Evolutionary conservation across 2,113 vertebrate species (phyloP).

Genomic region (Forbesichthys agassizii): DNA sequence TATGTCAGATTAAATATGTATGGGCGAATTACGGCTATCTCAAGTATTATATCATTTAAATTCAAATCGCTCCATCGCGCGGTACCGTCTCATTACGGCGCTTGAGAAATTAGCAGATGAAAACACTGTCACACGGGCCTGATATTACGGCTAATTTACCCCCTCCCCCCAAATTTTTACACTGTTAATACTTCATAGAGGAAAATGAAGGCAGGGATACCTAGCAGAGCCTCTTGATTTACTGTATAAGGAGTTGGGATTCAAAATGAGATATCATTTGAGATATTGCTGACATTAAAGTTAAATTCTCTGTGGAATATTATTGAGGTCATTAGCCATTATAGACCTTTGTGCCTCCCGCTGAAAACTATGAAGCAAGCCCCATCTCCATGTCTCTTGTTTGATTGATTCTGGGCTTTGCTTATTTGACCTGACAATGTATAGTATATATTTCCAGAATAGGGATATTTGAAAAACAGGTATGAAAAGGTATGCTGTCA

Average conservation of each 20-base stretch:
- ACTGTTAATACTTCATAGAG: slow-evolving; percentile 48
- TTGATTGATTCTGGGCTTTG: neutral
- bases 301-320: slow-evolving; percentile 14
- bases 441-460: too few relatives aligned
- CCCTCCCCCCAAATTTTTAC: slow-evolving; percentile 46
- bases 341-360: slow-evolving; percentile 32
- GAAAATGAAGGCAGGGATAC: slow-evolving; percentile 49
- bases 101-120: slow-evolving; percentile 76
- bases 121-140: slow-evolving; percentile 69
- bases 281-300: slow-evolving; percentile 49
- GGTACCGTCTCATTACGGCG: slow-evolving; percentile 72
- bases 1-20: slow-evolving; percentile 83
- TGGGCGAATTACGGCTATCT: slow-evolving; percentile 78
- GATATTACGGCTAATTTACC: slow-evolving; percentile 69
- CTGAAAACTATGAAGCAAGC: slow-evolving; percentile 27
- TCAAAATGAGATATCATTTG: slow-evolving; percentile 45
- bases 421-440: neutral
- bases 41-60: slow-evolving; percentile 81
- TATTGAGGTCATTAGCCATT: slow-evolving; percentile 15
- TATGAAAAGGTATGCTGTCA: too few relatives aligned
- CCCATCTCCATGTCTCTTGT: neutral
- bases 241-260: slow-evolving; percentile 11
- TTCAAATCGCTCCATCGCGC: slow-evolving; percentile 78
- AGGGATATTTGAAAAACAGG: too few relatives aligned
- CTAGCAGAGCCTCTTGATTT: slow-evolving; percentile 41